These are phyloP conservation scores for Pararge aegeria DNA, from an alignment of 1,140 invertebrate genomes.

Conservation along the genomic window DNA sequence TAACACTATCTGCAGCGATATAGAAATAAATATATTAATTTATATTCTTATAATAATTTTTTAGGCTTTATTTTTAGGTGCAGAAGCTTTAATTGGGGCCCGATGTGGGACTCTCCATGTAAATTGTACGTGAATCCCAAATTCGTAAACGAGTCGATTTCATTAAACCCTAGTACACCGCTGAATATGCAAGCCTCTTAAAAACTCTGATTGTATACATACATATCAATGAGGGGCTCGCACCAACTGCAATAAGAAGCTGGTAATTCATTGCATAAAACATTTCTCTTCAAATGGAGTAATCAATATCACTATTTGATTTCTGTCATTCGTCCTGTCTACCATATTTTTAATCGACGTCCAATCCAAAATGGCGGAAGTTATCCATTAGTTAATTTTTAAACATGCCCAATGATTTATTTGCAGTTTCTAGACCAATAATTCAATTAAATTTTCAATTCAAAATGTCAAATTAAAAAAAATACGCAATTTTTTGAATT, in stretches of 20 bases:
- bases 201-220: slow-evolving; percentile 26
- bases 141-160: slow-evolving; percentile 14
- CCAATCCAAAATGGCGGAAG: no score
- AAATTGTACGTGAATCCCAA: slow-evolving; percentile 4
- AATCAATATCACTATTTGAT: neutral
- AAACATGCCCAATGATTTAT: no score
- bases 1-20: no score
- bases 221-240: slow-evolving; percentile 19
- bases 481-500: no score
- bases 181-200: slow-evolving; percentile 22
- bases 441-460: no score
- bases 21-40: no score
- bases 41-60: no score
- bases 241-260: slow-evolving; percentile 1
- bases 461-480: no score
- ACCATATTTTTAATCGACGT: neutral
- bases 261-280: slow-evolving; percentile 2
- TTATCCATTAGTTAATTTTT: no score
- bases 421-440: no score
- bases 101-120: slow-evolving; percentile 7
- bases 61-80: no score
- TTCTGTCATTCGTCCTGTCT: neutral
- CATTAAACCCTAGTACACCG: slow-evolving; percentile 22
- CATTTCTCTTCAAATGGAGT: neutral
- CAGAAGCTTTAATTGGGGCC: slow-evolving; percentile 2